phyloP scores from a whole-genome alignment of 2,113 vertebrate species.

The Elanus axillaris region DNA sequence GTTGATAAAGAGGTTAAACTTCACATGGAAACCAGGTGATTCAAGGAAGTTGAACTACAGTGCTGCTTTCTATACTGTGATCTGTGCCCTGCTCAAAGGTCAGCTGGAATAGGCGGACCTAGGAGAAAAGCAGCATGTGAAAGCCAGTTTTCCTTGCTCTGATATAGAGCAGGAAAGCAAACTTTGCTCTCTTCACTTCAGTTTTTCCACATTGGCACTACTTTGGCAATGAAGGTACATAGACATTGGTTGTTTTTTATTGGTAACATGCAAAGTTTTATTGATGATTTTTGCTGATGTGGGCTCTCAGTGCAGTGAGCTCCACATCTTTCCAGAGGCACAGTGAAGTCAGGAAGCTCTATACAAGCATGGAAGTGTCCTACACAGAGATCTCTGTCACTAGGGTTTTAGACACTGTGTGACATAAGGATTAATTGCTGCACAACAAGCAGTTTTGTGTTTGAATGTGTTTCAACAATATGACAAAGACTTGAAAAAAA shows the following conservation, averaged over 20 bases:
- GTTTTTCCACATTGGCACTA: background rate
- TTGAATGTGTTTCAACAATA: background rate
- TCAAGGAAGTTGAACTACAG: background rate
- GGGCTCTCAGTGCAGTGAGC: background rate
- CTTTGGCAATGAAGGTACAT: background rate
- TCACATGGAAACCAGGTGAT: background rate
- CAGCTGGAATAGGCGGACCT: background rate
- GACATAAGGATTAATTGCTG: background rate
- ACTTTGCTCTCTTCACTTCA: background rate
- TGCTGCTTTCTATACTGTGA: background rate
- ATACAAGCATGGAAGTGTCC: background rate
- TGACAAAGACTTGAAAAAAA: background rate
- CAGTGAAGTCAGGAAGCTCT: background rate
- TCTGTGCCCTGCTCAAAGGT: background rate
- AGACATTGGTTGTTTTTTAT: background rate
- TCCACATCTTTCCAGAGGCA: background rate
- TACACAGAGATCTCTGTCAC: background rate
- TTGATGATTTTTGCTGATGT: background rate
- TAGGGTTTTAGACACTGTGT: background rate
- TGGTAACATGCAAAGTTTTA: background rate
- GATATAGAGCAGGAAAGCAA: background rate
- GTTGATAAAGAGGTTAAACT: slow-evolving; percentile 17
- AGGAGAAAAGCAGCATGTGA: background rate
- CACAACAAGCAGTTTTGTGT: background rate
- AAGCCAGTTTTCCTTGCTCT: background rate